Conservation (phyloP, 2,888 invertebrate genomes). For the Holacanthella duospinosa region DNA sequence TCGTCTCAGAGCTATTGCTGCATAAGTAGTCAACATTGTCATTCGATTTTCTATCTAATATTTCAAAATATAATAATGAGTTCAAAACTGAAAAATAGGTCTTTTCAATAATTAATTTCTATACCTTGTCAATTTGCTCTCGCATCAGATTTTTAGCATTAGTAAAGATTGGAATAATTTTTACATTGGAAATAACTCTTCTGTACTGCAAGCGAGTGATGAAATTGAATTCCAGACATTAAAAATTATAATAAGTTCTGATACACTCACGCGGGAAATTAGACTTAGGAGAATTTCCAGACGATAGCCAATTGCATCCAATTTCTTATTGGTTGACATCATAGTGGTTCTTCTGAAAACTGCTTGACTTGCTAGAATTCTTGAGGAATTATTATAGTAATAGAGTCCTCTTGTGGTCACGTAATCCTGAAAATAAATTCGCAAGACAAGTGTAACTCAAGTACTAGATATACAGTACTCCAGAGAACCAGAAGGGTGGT, state of each 20-base stretch:
- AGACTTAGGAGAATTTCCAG: constrained; percentile 20
- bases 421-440: constrained; percentile 30
- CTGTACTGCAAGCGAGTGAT: constrained; percentile 12
- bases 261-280: constrained; percentile 20
- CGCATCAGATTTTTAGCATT: constrained; percentile 18
- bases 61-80: neutral
- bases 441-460: too few relatives aligned
- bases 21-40: constrained; percentile 25
- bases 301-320: constrained; percentile 27
- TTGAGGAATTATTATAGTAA: constrained; percentile 25
- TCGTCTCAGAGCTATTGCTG: constrained; percentile 22
- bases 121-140: constrained; percentile 19
- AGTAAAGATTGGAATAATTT: constrained; percentile 16
- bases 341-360: constrained; percentile 22
- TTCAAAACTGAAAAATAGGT: neutral
- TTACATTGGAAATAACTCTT: constrained; percentile 13
- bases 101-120: constrained; percentile 10
- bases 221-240: too few relatives aligned
- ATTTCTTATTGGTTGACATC: constrained; percentile 22
- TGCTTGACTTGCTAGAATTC: constrained; percentile 15
- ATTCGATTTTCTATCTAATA: constrained; percentile 28
- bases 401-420: constrained; percentile 25
- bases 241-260: neutral
- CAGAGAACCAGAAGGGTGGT: too few relatives aligned
- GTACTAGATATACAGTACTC: too few relatives aligned